Evolutionary conservation across 2,888 invertebrate genomes (phyloP).

Genomic region (Punctoribates punctum): DNA sequence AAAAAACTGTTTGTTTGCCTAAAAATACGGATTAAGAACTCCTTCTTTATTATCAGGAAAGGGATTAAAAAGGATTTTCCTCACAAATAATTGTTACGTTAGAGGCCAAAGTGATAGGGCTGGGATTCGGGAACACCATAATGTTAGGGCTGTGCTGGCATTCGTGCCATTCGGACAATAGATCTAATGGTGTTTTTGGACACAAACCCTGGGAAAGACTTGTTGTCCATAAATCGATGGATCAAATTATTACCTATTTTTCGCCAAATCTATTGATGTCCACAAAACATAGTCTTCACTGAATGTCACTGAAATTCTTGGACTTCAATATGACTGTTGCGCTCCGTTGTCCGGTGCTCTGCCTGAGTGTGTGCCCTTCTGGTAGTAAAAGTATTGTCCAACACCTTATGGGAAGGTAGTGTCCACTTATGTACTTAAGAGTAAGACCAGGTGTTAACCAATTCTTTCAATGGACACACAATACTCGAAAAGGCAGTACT

Average conservation of each 20-base stretch:
- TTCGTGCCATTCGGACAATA: background rate
- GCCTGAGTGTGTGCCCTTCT: background rate
- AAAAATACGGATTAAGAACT: background rate
- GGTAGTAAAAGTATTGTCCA: background rate
- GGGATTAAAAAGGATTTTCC: constrained; percentile 27
- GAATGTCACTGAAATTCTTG: background rate
- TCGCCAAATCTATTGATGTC: background rate
- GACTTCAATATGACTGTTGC: background rate
- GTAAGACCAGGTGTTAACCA: constrained; percentile 32
- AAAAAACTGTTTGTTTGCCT: constrained; percentile 18
- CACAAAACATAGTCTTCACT: too few relatives aligned
- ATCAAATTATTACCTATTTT: constrained; percentile 16
- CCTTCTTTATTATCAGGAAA: background rate
- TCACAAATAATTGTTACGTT: background rate
- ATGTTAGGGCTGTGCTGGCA: background rate
- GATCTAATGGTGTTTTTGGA: too few relatives aligned
- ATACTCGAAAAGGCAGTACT: constrained; percentile 15
- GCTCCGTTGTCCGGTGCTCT: too few relatives aligned
- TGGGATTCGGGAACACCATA: background rate
- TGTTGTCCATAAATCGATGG: constrained; percentile 18
- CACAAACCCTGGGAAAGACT: too few relatives aligned
- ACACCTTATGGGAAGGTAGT: background rate
- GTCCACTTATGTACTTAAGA: constrained; percentile 29
- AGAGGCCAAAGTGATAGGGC: background rate
- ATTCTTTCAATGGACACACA: constrained; percentile 29